Base-by-base conservation (phyloP, 1,140 invertebrate genomes). In the Glossosoma conforme region DNA sequence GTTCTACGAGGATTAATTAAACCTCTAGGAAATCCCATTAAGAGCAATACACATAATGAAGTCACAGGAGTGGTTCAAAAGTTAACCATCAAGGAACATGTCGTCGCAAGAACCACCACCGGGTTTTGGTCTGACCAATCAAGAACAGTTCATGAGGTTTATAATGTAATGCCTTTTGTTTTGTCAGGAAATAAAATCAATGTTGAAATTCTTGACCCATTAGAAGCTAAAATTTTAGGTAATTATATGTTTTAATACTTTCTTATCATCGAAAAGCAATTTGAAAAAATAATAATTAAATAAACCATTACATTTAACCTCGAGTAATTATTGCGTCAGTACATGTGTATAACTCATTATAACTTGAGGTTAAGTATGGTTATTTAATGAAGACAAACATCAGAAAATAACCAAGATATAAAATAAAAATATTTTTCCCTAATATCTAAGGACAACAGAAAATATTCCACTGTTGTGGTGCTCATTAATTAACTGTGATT, bases 91-190 rank as follows among this genome's bases (percentile, higher is more conserved):
- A 86, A 85, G 65, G 86, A 90, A 68, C 86, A 89, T 76, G 77
- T 87, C 2, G 76, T 87, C 40, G 80, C 85, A 19, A 76, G 86
- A 64, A 83, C 79, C 28, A 81, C 84, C 11, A 79, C 83, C 32
- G 87, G 87, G 6, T 89, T 87, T 64, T 90, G 87, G 87, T 81
- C 82, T 10, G 84, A 89, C 52, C 81, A 87, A 59, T 81, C 84
- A 46, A 76, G 83, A 48, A 80, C 81, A 11, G 78, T 90, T 35
- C 82, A 87, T 63, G 82, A 87, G 59, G 76, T 84, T 2, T 82
- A 77, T 61, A 86, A 87, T 62, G 73, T 79, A 33, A 83, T 86
- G 61, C 87, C 87, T 19, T 91, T 91, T 69, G 79, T 79, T 30
- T 63, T 91, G 24, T 75, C 72, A 61, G 78, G 77, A 59, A 80